Percentiles rank a stretch among this genome's conserved stretches.
Conservation (phyloP, 2,888 invertebrate species). For the Brachycybe producta region DNA sequence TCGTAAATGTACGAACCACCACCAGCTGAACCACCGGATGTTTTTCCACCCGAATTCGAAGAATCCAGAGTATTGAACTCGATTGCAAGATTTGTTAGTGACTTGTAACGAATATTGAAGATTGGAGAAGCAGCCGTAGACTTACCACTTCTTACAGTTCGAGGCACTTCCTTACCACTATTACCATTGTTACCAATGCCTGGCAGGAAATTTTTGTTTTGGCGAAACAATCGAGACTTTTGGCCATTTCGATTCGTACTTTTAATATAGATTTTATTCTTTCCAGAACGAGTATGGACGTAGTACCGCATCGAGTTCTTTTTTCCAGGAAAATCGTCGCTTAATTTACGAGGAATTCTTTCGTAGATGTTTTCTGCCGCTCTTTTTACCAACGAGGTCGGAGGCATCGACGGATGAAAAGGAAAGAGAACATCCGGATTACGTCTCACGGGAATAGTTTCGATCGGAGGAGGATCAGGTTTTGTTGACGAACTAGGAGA, state of each 20-base stretch:
- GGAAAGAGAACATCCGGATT: slow-evolving; percentile 12
- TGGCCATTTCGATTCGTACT: neutral
- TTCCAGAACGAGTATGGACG: slow-evolving; percentile 3
- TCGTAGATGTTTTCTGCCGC: slow-evolving; percentile 16
- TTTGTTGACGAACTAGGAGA: slow-evolving; percentile 36
- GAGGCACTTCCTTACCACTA: neutral
- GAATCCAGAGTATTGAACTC: slow-evolving; percentile 72
- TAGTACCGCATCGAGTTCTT: neutral
- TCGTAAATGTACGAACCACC: slow-evolving; percentile 16
- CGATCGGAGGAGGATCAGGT: slow-evolving; percentile 82
- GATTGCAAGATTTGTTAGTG: slow-evolving; percentile 39
- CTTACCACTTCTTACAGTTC: slow-evolving; percentile 17
- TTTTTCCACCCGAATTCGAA: slow-evolving; percentile 63
- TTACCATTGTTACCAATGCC: neutral
- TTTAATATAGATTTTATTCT: slow-evolving; percentile 12
- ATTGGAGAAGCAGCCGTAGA: slow-evolving; percentile 49
- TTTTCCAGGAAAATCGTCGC: neutral
- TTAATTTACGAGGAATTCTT: slow-evolving; percentile 11
- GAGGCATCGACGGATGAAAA: neutral
- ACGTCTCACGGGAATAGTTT: slow-evolving; percentile 61
- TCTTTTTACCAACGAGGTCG: neutral
- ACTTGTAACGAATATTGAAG: slow-evolving; percentile 51
- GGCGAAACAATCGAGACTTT: slow-evolving; percentile 10
- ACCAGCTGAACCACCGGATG: slow-evolving; percentile 10
- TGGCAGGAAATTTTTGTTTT: neutral